Evolutionary conservation across 1,140 invertebrate species (phyloP), one percentile per base, ranked within the genome.

Genomic region (Drosophila athabasca): DNA sequence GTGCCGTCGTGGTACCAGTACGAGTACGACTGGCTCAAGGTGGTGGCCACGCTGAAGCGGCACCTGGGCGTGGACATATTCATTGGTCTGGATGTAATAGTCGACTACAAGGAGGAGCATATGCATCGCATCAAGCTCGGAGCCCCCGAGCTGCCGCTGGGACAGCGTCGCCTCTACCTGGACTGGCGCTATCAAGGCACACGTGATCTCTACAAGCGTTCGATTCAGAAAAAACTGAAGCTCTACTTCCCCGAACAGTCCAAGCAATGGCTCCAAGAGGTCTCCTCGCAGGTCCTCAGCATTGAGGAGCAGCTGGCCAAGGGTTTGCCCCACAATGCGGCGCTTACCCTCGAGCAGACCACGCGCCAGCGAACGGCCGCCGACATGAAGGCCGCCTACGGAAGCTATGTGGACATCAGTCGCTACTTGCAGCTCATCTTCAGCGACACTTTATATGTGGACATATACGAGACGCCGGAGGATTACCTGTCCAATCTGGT

Each of bases 401-500:
- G 90, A 24, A 91, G 50, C 49, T 91, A 71, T 51, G 75, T 91
- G 26, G 90, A 91, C 41, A 52, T 91, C 0, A 90, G 67, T 50
- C 85, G 85, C 6, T 91, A 91, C 39, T 29, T 91, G 6, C 78
- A 88, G 9, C 22, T 84, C 6, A 90, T 91, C 24, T 81, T 81
- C 51, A 87, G 88, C 39, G 76, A 88, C 0, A 62, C 80, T 9
- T 15, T 87, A 0, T 83, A 79, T 46, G 65, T 80, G 50, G 75
- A 82, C 7, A n/a, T 91, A 9, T 91, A 91, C 17, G 90, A 91
- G 46, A 79, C 76, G 1, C 90, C 90, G 0, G 82, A 84, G 51
- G 90, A 90, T 31, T 92, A 91, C 17, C 78, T 93, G 2, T 88
- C 92, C 22, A 91, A 93, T 68, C 62, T 94, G 19, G 91, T 93